Evolutionary conservation across 2,888 invertebrate genomes (phyloP).

Genomic region (Gymnosoma rotundatum): DNA sequence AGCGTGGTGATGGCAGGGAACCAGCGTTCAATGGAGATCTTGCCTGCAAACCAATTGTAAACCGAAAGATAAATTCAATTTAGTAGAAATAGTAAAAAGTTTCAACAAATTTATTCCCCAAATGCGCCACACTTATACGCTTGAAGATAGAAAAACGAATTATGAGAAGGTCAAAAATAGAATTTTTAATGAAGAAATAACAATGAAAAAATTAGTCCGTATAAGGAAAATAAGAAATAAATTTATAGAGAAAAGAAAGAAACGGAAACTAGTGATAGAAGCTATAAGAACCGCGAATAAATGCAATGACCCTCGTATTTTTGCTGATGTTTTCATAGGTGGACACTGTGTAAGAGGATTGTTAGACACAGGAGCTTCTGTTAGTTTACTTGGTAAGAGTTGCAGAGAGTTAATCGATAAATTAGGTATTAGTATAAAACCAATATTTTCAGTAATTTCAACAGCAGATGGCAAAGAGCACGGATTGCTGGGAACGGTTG

Average conservation of each 20-base stretch:
- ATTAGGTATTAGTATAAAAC: no score
- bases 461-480: constrained; percentile 15
- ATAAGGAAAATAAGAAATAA: neutral
- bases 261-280: neutral
- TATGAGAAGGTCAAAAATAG: neutral
- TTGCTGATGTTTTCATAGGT: no score
- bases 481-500: neutral
- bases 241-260: neutral
- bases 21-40: neutral
- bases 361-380: no score
- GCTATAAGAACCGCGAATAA: neutral
- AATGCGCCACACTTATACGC: neutral
- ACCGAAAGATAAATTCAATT: neutral
- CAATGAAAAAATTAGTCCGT: neutral
- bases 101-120: constrained; percentile 3
- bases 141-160: neutral
- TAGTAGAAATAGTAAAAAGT: neutral
- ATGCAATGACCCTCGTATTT: no score
- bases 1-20: neutral
- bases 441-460: neutral
- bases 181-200: no score
- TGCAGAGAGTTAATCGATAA: no score
- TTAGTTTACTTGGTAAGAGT: no score
- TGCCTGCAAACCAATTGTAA: neutral
- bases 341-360: no score